Base-by-base conservation (phyloP, 2,113 vertebrate species). In the Heteronetta atricapilla region DNA sequence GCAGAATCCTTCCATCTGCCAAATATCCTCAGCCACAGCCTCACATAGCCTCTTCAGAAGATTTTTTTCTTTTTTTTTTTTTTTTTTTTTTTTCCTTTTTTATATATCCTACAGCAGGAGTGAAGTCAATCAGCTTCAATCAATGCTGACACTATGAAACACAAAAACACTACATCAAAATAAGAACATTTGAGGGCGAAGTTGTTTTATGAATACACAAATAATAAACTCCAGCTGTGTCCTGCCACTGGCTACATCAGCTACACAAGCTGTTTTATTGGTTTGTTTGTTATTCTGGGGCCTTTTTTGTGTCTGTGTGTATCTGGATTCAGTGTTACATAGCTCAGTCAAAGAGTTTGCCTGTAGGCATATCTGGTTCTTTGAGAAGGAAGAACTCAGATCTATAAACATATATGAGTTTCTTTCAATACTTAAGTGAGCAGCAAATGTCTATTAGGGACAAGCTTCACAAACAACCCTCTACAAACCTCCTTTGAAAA, bases 201-300 rank as follows among this genome's bases (percentile, higher is more conserved):
- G 17, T 72, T 93, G n/a, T 64, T 94, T 90, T 83, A 55, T 82
- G 95, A 96, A 94, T 93, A 33, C 85, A 68, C 10, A 0, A 86
- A 93, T 93, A 95, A 95, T 72, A 88, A 93, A 90, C 64, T 81
- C 76, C 80, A 94, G 80, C 90, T 94, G 92, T 81, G 93, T 81
- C 86, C 82, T 90, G 91, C 91, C 91, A 88, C 79, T 64, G 84
- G 91, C 91, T 94, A 62, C 75, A 94, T 69, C 70, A 94, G 87
- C 55, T 84, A 62, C 63, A 89, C 46, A 38, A 67, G 76, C 70
- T 80, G 63, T 77, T 80, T 84, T 44, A 87, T 69, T 69, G 58
- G 63, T 92, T 92, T 86, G 72, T 77, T 95, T 89, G 75, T 73
- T 38, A n/a, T n/a, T 90, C 73, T 60, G 82, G 59, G 81, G 55